A percentile compares a stretch with the other conserved stretches of the same genome.
Evolutionary conservation across 2,797 vertebrate genomes (phyloP).

Genomic region (Sebastes itinus): DNA sequence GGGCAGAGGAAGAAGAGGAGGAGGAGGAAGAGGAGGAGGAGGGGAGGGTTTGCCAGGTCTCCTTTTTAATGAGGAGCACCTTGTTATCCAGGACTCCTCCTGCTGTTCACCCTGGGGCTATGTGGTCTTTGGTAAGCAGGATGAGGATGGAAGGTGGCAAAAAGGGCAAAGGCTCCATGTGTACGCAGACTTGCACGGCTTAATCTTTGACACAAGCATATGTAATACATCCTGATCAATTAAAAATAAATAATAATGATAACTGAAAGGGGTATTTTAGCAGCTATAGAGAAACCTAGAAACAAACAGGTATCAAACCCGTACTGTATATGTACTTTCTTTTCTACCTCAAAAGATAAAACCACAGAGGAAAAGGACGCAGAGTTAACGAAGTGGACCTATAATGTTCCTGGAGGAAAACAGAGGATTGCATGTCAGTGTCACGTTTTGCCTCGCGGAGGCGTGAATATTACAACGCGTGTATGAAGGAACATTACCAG

Average conservation of each 20-base stretch:
- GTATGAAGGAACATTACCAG: no score
- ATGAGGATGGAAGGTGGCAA: neutral
- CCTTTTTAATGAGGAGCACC: conserved; percentile 49
- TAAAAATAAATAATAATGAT: neutral
- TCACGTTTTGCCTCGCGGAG: no score
- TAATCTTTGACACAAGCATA: neutral
- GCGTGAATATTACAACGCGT: no score
- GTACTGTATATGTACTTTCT: no score
- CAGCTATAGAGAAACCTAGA: neutral
- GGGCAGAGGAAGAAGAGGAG: neutral
- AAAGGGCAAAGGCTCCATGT: neutral
- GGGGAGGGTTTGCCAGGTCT: conserved; percentile 17
- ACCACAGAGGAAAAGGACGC: neutral
- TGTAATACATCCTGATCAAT: neutral
- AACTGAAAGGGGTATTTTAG: neutral
- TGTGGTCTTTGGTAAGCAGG: conserved; percentile 30
- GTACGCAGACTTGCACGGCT: neutral
- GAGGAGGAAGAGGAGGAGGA: neutral
- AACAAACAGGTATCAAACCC: neutral
- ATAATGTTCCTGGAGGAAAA: neutral
- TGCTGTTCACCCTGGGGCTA: conserved; percentile 35
- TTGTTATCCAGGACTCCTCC: conserved; percentile 56
- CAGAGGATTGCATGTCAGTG: no score
- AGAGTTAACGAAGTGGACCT: neutral
- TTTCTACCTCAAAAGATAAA: neutral